Evolutionary conservation across 2,888 invertebrate species (phyloP).

Genomic region (Campopleginae sp.): DNA sequence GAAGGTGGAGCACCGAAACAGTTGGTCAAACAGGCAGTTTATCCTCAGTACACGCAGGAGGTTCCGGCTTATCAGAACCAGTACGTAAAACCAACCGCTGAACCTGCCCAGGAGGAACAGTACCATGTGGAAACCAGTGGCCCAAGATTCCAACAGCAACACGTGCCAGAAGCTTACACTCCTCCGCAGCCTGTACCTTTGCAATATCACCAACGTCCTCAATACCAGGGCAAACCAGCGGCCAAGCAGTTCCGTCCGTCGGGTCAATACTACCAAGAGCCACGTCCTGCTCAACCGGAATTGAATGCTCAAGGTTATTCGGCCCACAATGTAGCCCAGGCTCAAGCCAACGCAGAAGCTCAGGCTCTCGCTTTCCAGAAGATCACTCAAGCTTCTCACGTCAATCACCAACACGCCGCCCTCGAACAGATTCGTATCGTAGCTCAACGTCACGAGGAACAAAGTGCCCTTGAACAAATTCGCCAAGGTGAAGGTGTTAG

Average conservation of each 20-base stretch:
- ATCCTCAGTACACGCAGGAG: slow-evolving; percentile 75
- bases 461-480: slow-evolving; percentile 81
- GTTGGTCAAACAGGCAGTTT: slow-evolving; percentile 67
- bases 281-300: slow-evolving; percentile 71
- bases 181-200: slow-evolving; percentile 59
- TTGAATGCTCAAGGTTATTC: slow-evolving; percentile 67
- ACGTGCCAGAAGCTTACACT: slow-evolving; percentile 69
- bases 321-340: slow-evolving; percentile 72
- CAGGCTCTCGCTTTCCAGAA: slow-evolving; percentile 81
- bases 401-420: slow-evolving; percentile 79
- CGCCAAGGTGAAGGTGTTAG: slow-evolving; percentile 80
- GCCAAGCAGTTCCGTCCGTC: slow-evolving; percentile 73
- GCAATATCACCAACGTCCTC: slow-evolving; percentile 68
- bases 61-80: slow-evolving; percentile 73
- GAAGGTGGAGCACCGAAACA: slow-evolving; percentile 72
- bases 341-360: slow-evolving; percentile 80
- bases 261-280: slow-evolving; percentile 73
- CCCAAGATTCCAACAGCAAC: slow-evolving; percentile 75
- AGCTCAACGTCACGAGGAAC: slow-evolving; percentile 77
- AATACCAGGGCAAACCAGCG: slow-evolving; percentile 70
- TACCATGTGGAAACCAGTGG: slow-evolving; percentile 81
- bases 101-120: slow-evolving; percentile 74
- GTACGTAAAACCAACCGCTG: slow-evolving; percentile 73
- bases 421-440: slow-evolving; percentile 80
- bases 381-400: slow-evolving; percentile 78